Percentiles rank a stretch among this genome's conserved stretches.
Evolutionary conservation across 1,140 invertebrate genomes (phyloP).

Genomic region (Coptotermes formosanus): DNA sequence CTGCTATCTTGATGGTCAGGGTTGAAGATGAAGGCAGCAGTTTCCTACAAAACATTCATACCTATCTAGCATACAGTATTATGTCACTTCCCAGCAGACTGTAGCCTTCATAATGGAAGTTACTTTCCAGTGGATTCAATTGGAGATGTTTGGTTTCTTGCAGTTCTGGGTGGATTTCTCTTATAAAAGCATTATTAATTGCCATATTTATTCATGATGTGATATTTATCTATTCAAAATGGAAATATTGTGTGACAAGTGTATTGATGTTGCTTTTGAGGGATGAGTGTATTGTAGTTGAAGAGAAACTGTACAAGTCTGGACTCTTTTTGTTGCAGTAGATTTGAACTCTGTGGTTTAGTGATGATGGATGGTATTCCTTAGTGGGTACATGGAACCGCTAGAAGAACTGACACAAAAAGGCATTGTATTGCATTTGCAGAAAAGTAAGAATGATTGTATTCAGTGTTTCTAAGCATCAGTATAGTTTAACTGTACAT

Average conservation of each 20-base stretch:
- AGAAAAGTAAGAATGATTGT: conserved; percentile 15
- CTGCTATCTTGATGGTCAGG: too few relatives aligned
- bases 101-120: too few relatives aligned
- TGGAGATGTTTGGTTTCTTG: neutral
- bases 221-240: conserved; percentile 6
- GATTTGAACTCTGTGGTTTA: neutral
- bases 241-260: conserved; percentile 13
- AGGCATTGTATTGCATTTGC: neutral
- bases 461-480: conserved; percentile 26
- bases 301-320: neutral
- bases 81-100: too few relatives aligned
- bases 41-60: too few relatives aligned
- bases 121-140: too few relatives aligned
- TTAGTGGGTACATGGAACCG: neutral
- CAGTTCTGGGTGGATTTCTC: neutral
- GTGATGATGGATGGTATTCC: neutral
- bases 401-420: neutral
- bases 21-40: too few relatives aligned
- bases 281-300: neutral
- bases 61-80: too few relatives aligned
- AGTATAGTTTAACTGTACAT: conserved; percentile 23
- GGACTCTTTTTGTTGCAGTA: neutral
- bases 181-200: neutral
- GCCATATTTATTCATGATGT: neutral
- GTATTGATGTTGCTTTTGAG: conserved; percentile 7